Evolutionary conservation across 2,888 invertebrate genomes (phyloP), one percentile per base, ranked within the genome.

Genomic region (Drosophila mercatorum): DNA sequence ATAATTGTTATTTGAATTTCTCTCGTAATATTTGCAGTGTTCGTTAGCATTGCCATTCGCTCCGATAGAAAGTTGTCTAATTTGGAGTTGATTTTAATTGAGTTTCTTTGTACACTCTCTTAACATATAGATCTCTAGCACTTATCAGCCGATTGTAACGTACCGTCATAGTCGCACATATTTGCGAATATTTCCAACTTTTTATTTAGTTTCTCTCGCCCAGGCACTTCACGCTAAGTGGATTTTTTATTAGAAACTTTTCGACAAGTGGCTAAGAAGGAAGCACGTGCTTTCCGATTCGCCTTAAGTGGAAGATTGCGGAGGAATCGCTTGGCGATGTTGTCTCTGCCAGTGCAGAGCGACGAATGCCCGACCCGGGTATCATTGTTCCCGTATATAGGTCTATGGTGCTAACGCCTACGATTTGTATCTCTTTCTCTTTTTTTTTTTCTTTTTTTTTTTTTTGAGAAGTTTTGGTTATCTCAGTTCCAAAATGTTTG

Each of bases 91-190:
- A 26, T 31, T 36, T 52, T 34, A n/a, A 47, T 40, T 61, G 26
- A 8, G 28, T 55, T 60, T 47, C 11, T 52, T 61, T 49, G 3
- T 64, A 31, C 61, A 63, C 59, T 62, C 28, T 22, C 61, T 28
- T 46, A 26, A 12, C n/a, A 28, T 14, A 14, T 22, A n/a, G 49
- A 47, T 58, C 22, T 22, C 22, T 22, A 22, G 22, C 75, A 59
- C 51, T 64, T 75, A 63, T 63, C 28, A 57, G 34, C 47, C 55
- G 47, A 51, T 47, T 71, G 26, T 5, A 61, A 77, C 77, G 60
- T 63, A 77, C 77, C 79, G 36, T 77, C 79, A 47, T 55, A 75
- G n/a, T 75, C 71, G 46, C 75, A 64, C 79, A 77, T 77, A 56
- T 41, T 63, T 40, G 69, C 17, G 46, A 61, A 68, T n/a, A 17